Evolutionary conservation across 2,113 vertebrate species (phyloP).

Genomic region (Leucosticte australis): DNA sequence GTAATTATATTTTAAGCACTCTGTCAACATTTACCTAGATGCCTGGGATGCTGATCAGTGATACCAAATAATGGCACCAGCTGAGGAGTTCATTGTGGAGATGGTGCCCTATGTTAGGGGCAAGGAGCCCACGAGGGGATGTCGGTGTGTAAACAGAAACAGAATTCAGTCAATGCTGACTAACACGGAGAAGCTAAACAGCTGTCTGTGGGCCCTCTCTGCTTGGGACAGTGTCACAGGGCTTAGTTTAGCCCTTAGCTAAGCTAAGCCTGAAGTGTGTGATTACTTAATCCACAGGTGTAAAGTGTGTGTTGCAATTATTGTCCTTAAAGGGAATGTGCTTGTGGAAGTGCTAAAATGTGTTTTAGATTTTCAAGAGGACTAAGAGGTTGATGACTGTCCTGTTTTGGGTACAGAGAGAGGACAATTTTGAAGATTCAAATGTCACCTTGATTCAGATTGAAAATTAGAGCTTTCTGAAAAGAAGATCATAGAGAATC

Average conservation of each 20-base stretch:
- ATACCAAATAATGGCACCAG: neutral
- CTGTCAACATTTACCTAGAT: neutral
- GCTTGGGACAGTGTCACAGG: neutral
- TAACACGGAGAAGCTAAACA: neutral
- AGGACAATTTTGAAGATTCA: neutral
- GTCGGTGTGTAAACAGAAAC: neutral
- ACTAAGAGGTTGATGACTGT: neutral
- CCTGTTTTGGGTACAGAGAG: neutral
- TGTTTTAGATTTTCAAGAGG: neutral
- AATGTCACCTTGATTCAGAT: neutral
- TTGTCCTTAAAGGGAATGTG: neutral
- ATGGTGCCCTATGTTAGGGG: neutral
- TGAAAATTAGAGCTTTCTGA: neutral
- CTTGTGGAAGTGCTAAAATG: neutral
- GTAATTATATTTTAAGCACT: neutral
- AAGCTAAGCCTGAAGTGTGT: neutral
- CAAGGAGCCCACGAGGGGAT: neutral
- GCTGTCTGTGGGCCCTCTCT: neutral
- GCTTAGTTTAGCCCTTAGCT: neutral
- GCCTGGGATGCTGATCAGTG: neutral
- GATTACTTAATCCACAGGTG: rapidly evolving
- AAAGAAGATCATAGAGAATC: neutral
- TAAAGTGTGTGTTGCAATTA: neutral
- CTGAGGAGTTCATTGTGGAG: neutral
- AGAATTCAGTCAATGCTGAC: neutral